Conservation (phyloP, 2,888 invertebrate genomes). For the Deilephila elpenor region DNA sequence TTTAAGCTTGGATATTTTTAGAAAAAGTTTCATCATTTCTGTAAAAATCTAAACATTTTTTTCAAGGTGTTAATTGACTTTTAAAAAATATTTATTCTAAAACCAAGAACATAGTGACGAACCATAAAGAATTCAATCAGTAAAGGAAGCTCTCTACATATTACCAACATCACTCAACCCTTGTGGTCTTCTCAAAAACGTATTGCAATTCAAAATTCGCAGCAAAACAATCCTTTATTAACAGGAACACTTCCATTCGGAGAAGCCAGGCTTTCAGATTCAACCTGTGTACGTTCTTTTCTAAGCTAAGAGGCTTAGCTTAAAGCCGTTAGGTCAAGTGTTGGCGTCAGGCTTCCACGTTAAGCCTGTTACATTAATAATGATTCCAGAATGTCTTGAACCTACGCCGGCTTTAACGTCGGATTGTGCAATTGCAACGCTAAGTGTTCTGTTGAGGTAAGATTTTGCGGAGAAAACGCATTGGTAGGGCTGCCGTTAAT, state of each 20-base stretch:
- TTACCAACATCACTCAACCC: too few species aligned
- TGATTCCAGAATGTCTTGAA: constrained; percentile 40
- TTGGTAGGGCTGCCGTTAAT: neutral
- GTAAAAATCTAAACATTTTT: too few species aligned
- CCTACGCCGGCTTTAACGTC: neutral
- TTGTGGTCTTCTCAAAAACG: too few species aligned
- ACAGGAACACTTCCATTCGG: neutral
- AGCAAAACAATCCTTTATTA: neutral
- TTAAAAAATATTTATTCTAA: too few species aligned
- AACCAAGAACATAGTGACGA: too few species aligned
- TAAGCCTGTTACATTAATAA: constrained; percentile 72
- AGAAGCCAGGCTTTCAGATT: constrained; percentile 10
- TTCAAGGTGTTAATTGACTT: too few species aligned
- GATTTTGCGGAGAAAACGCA: neutral
- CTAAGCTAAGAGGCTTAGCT: constrained; percentile 66
- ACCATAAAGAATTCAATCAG: too few species aligned
- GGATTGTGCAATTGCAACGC: neutral
- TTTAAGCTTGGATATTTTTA: too few species aligned
- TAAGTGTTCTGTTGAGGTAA: constrained; percentile 1
- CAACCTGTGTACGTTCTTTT: constrained; percentile 26
- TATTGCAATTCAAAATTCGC: neutral
- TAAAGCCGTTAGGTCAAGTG: constrained; percentile 73
- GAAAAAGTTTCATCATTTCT: too few species aligned
- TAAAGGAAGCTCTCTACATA: too few species aligned
- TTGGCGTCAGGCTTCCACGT: constrained; percentile 64